These are phyloP conservation scores for Diarsia rubi DNA, from an alignment of 2,888 invertebrate species.

Conservation along the genomic window DNA sequence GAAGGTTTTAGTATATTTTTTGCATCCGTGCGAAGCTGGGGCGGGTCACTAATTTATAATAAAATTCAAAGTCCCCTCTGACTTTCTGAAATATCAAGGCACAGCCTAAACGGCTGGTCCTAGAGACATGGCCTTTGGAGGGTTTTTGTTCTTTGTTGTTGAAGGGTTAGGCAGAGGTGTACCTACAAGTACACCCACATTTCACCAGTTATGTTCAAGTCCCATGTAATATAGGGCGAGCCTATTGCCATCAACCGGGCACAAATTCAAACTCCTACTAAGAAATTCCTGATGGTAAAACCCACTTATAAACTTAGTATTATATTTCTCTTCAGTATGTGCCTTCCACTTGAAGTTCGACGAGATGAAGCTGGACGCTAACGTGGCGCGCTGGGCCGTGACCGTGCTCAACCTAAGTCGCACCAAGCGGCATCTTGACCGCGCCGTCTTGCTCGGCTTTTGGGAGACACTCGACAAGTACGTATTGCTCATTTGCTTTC, in stretches of 20 bases:
- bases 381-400: constrained; percentile 99
- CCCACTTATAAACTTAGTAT: not conserved
- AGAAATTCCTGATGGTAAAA: too few relatives aligned
- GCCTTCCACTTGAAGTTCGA: constrained; percentile 99
- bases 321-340: constrained; percentile 93
- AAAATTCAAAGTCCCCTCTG: not conserved
- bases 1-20: too few relatives aligned
- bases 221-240: too few relatives aligned
- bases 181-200: too few relatives aligned
- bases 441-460: constrained; percentile 98
- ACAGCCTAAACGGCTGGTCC: not conserved
- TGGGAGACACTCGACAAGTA: constrained; percentile 99
- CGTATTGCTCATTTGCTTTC: constrained; percentile 68
- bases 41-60: too few relatives aligned
- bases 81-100: not conserved
- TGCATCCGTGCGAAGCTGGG: too few relatives aligned
- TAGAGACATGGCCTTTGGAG: not conserved
- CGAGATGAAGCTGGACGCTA: constrained; percentile 98
- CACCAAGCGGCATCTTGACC: constrained; percentile 98
- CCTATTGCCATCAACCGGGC: too few relatives aligned
- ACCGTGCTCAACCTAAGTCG: constrained; percentile 97
- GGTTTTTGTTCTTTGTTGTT: not conserved
- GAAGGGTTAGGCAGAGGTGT: not conserved
- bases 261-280: too few relatives aligned
- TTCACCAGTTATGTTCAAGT: too few relatives aligned